Base-by-base conservation (phyloP, 2,888 invertebrate species). In the Ennomos quercinarius region DNA sequence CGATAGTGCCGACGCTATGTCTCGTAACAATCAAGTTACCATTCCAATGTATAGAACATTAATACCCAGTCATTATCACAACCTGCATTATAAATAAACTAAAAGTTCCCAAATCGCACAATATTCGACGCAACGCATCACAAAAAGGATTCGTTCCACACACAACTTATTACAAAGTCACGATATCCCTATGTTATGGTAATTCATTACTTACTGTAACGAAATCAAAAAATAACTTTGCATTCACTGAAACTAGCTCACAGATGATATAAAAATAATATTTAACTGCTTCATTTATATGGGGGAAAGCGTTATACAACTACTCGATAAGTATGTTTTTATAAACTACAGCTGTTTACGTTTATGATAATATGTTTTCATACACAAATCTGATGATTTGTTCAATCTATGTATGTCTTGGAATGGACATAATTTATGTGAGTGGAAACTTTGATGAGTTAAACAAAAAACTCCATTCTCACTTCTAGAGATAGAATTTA, bases 151-250 rank as follows among this genome's bases (percentile, higher is more conserved):
- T 66, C 66, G 67, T 77, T 51, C 55, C 43, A 80, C 84, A 86
- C 84, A 83, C 83, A 84, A 86, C 83, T 84, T 83, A 86, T 73
- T 76, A 84, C 77, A 86, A 72, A 80, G 82, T 85, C 86, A 81
- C 83, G 76, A 80, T 79, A 73, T 74, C 71, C 74, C 81, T 85
- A 86, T 75, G 74, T 80, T 82, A 86, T 86, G 86, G 87, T 86
- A 86, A 84, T 82, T 84, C 76, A 82, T 81, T 84, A 81, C 81
- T 76, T 80, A 82, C 3, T 70, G 81, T 82, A 81, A 85, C 79
- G 74, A 79, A 85, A 79, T 72, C 70, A 71, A 79, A 67, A 38
- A 56, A 39, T 46, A 27, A 55, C 46, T 49, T 73, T 75, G 74
- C 77, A 78, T 83, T 82, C 82, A 82, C 78, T 78, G 81, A 79